Percentiles rank a stretch among this genome's conserved stretches.
Evolutionary conservation across 2,888 invertebrate species (phyloP).

Genomic region (Troides helena): DNA sequence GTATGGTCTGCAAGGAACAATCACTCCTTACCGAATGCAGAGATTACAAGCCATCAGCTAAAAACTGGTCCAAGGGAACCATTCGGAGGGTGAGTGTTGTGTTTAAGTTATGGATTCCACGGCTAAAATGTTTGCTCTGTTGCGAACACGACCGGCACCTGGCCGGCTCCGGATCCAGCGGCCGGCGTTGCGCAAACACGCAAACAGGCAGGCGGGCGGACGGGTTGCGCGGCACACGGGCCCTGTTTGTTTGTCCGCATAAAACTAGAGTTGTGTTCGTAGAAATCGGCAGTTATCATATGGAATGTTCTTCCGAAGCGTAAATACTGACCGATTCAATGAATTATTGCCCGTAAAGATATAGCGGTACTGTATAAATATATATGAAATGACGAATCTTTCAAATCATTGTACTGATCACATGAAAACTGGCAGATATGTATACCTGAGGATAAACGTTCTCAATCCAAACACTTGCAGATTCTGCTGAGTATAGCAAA

Average conservation of each 20-base stretch:
- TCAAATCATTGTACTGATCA: no score
- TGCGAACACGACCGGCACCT: slow-evolving; percentile 10
- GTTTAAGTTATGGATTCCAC: slow-evolving; percentile 16
- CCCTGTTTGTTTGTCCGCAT: slow-evolving; percentile 14
- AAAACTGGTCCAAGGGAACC: not conserved
- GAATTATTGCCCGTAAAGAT: no score
- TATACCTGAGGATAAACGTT: no score
- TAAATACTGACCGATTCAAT: no score
- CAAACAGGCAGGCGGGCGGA: slow-evolving; percentile 28
- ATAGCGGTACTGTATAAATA: no score
- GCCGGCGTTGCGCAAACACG: slow-evolving; percentile 39
- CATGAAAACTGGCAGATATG: no score
- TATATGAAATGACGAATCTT: no score
- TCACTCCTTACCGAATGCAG: no score
- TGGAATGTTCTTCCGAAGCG: no score
- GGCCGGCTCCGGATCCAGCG: slow-evolving; percentile 30
- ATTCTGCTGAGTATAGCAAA: no score
- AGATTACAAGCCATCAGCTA: not conserved
- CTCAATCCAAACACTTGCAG: no score
- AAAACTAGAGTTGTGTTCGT: slow-evolving; percentile 15
- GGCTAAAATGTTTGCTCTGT: slow-evolving; percentile 26
- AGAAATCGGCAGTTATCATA: not conserved
- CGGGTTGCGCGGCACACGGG: slow-evolving; percentile 13
- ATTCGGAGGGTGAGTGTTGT: not conserved
- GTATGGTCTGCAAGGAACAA: no score